A percentile compares a stretch with the other conserved stretches of the same genome.
These are phyloP conservation scores for Paramormyrops kingsleyae DNA, from an alignment of 2,113 vertebrate species.

Conservation along the genomic window DNA sequence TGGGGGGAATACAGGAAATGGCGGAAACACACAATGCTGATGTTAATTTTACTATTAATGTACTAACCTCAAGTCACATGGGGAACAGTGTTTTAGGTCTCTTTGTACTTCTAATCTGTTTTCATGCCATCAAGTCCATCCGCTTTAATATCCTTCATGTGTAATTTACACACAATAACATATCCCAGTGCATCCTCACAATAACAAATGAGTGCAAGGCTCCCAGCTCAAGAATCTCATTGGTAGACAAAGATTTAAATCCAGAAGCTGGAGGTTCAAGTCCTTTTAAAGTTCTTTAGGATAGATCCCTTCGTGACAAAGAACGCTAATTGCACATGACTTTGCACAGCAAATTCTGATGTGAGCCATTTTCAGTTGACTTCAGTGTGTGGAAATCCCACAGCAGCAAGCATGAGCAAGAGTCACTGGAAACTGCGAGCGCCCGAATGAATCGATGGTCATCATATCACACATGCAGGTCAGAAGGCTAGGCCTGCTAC, in stretches of 20 bases:
- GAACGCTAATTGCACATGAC: not conserved
- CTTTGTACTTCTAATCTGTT: not conserved
- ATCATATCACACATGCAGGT: not conserved
- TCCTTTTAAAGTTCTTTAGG: not conserved
- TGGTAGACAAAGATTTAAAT: not conserved
- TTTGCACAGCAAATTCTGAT: not conserved
- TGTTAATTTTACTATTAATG: constrained; percentile 1
- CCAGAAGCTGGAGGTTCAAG: not conserved
- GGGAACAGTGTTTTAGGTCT: not conserved
- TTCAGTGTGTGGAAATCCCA: not conserved
- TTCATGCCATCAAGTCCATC: not conserved
- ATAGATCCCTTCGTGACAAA: not conserved
- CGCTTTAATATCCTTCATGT: not conserved
- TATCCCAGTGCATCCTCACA: not conserved
- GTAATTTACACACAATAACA: not conserved
- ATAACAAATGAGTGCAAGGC: not conserved
- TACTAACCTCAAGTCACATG: not conserved
- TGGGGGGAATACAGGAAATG: not conserved
- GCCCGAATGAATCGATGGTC: not conserved
- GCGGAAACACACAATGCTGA: not conserved
- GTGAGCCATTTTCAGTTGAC: not conserved
- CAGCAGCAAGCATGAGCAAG: not conserved
- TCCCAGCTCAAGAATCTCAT: not conserved
- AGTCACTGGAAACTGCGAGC: not conserved
- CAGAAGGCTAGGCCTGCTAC: not conserved